Evolutionary conservation across 2,888 invertebrate species (phyloP).

Genomic region (Phrixothrix hirtus): DNA sequence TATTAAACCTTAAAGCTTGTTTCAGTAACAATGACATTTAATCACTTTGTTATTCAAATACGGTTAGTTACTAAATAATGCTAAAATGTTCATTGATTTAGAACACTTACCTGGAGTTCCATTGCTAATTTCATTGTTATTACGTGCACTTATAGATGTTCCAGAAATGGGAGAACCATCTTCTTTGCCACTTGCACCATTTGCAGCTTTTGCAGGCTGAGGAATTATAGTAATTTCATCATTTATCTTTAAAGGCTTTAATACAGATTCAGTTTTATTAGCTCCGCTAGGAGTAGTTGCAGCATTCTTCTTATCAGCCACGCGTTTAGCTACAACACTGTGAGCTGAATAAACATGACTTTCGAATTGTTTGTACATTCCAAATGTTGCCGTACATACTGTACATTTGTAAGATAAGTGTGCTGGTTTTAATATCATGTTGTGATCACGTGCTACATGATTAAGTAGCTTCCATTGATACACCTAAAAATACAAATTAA

Average conservation of each 20-base stretch:
- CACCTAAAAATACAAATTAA: slow-evolving; percentile 62
- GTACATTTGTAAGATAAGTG: slow-evolving; percentile 94
- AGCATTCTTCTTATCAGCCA: slow-evolving; percentile 72
- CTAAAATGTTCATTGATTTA: too few species aligned
- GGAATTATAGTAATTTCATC: slow-evolving; percentile 90
- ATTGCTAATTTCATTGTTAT: slow-evolving; percentile 37
- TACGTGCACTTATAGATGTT: slow-evolving; percentile 17
- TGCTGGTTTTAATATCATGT: slow-evolving; percentile 88
- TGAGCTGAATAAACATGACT: slow-evolving; percentile 93
- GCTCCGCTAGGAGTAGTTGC: slow-evolving; percentile 50
- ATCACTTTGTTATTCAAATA: too few species aligned
- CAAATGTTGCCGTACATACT: slow-evolving; percentile 91
- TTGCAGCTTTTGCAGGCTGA: slow-evolving; percentile 66
- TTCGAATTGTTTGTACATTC: slow-evolving; percentile 94
- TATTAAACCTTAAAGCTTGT: too few species aligned
- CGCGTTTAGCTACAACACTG: slow-evolving; percentile 85
- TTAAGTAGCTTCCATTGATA: slow-evolving; percentile 92
- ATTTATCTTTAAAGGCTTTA: slow-evolving; percentile 84
- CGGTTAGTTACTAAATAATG: too few species aligned
- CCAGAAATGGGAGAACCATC: slow-evolving; percentile 24
- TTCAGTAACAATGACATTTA: too few species aligned
- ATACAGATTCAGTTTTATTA: slow-evolving; percentile 64
- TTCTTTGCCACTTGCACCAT: slow-evolving; percentile 26
- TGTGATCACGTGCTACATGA: slow-evolving; percentile 91
- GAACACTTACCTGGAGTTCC: too few species aligned